Evolutionary conservation across 2,113 vertebrate genomes (phyloP).

Genomic region (Willisornis vidua): DNA sequence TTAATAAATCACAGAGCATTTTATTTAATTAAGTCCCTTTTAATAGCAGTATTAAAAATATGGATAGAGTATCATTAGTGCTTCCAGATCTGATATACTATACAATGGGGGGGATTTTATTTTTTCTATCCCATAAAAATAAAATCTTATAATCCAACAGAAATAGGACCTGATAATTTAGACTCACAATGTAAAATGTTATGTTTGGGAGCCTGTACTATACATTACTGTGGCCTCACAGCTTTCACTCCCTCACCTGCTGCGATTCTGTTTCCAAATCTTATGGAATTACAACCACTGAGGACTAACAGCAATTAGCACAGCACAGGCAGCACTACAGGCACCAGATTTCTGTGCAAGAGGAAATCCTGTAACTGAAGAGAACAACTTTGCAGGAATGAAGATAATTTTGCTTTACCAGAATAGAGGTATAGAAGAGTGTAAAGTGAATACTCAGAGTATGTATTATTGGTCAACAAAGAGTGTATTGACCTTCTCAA

Average conservation of each 20-base stretch:
- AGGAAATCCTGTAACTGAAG: not conserved
- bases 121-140: not conserved
- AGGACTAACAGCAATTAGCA: not conserved
- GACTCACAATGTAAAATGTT: not conserved
- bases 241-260: not conserved
- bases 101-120: rapidly evolving
- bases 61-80: not conserved
- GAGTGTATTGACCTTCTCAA: not conserved
- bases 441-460: not conserved
- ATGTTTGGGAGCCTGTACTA: not conserved
- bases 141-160: not conserved
- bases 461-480: not conserved
- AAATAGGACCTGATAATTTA: not conserved
- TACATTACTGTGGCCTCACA: not conserved
- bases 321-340: not conserved
- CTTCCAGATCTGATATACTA: not conserved
- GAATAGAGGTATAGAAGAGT: not conserved
- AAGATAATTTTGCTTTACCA: not conserved
- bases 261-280: not conserved
- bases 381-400: not conserved
- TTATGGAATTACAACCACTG: not conserved
- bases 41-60: not conserved
- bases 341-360: not conserved
- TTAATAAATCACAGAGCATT: constrained; percentile 11
- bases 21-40: not conserved